Conservation (phyloP, 2,113 vertebrate species). For the Nycticryphes semicollaris region DNA sequence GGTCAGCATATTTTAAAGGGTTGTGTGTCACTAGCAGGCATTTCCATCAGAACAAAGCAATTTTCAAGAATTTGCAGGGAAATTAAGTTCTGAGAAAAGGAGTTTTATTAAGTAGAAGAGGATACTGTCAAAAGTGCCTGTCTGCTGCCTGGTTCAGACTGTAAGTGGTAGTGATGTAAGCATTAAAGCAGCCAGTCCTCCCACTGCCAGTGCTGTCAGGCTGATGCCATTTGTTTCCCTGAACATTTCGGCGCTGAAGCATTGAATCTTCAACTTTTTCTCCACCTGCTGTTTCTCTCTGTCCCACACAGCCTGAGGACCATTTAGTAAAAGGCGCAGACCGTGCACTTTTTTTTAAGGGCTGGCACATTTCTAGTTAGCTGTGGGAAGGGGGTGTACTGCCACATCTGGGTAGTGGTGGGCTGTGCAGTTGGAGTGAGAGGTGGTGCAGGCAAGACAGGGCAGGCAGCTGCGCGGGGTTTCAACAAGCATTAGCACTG, state of each 20-base stretch:
- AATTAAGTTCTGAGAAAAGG: not conserved
- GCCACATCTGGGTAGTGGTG: accelerated
- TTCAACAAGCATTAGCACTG: not conserved
- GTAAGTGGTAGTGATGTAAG: not conserved
- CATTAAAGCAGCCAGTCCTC: not conserved
- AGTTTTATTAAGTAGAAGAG: not conserved
- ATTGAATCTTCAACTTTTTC: not conserved
- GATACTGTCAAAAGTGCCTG: not conserved
- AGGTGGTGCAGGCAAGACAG: not conserved
- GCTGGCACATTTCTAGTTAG: accelerated
- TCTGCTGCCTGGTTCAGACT: accelerated
- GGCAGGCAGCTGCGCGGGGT: not conserved
- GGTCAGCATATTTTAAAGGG: slow-evolving; percentile 41
- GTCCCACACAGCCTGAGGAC: not conserved
- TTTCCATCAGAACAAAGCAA: not conserved
- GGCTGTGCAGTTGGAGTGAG: accelerated
- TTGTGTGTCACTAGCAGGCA: not conserved
- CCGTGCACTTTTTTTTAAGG: accelerated
- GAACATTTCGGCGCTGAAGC: too few relatives aligned
- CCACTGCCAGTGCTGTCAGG: accelerated
- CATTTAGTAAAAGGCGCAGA: not conserved
- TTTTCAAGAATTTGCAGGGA: not conserved
- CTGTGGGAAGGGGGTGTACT: accelerated
- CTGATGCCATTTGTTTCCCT: accelerated
- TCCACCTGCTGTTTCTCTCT: accelerated